A percentile compares a stretch with the other conserved stretches of the same genome.
Evolutionary conservation across 2,113 vertebrate species (phyloP).

Genomic region (Nannobrachium achirus): DNA sequence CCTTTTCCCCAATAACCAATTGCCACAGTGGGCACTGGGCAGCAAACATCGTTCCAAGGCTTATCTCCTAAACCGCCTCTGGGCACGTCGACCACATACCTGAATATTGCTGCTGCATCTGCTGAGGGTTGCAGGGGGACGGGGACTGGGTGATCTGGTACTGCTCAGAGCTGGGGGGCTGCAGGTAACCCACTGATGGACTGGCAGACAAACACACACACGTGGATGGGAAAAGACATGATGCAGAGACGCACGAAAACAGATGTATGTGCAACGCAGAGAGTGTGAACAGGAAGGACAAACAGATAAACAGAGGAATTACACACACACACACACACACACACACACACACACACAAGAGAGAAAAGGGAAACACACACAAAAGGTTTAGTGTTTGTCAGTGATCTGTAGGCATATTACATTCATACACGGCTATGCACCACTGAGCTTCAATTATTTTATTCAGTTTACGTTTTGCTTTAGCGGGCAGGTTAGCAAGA

Average conservation of each 20-base stretch:
- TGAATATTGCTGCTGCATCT: constrained; percentile 98
- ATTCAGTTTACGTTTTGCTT: background rate
- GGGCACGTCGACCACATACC: constrained; percentile 69
- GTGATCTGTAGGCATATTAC: background rate
- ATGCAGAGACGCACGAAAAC: background rate
- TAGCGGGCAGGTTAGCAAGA: background rate
- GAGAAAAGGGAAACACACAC: too few species aligned
- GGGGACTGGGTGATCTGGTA: constrained; percentile 95
- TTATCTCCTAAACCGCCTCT: background rate
- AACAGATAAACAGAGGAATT: background rate
- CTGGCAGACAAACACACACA: constrained; percentile 70
- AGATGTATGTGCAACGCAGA: too few species aligned
- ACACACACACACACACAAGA: constrained; percentile 20
- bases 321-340: constrained; percentile 17
- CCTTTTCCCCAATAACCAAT: constrained; percentile 51
- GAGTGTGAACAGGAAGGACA: background rate
- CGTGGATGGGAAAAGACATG: constrained; percentile 17
- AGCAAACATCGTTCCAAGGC: background rate
- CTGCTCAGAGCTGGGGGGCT: constrained; percentile 94
- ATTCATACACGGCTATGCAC: background rate
- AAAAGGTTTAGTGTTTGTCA: background rate
- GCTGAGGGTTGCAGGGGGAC: constrained; percentile 93
- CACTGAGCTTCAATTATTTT: constrained; percentile 8
- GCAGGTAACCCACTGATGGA: constrained; percentile 93
- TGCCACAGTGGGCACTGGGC: constrained; percentile 14